Conservation (phyloP, 2,888 invertebrate species). For the Meloe dianella region DNA sequence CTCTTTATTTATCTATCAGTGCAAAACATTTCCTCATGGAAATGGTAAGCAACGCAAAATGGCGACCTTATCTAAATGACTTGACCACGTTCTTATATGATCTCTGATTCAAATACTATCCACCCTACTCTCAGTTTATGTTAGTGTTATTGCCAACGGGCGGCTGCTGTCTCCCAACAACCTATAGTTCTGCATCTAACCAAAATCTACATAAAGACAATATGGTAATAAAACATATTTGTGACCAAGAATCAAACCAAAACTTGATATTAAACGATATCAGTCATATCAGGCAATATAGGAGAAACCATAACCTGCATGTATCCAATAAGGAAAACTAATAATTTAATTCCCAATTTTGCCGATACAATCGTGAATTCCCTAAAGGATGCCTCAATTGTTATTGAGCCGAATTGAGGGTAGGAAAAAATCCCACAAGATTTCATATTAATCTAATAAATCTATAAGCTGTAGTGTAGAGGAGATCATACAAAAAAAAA, state of each 20-base stretch:
- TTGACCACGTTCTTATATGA: slow-evolving; percentile 56
- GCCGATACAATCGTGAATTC: slow-evolving; percentile 7
- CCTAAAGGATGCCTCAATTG: slow-evolving; percentile 1
- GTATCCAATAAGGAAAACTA: neutral
- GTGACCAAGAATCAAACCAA: slow-evolving; percentile 45
- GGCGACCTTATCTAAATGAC: slow-evolving; percentile 54
- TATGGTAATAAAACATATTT: slow-evolving; percentile 49
- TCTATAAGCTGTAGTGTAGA: neutral
- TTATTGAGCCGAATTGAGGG: neutral
- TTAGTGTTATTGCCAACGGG: slow-evolving; percentile 57
- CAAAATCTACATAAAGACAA: slow-evolving; percentile 41
- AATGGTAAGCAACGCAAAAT: slow-evolving; percentile 53
- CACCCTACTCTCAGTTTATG: slow-evolving; percentile 54
- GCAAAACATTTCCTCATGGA: slow-evolving; percentile 47
- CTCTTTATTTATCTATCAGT: slow-evolving; percentile 58
- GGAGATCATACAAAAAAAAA: neutral
- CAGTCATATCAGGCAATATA: neutral
- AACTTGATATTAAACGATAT: slow-evolving; percentile 33
- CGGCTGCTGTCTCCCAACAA: slow-evolving; percentile 57
- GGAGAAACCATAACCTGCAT: neutral
- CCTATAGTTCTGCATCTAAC: slow-evolving; percentile 39
- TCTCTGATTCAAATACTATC: slow-evolving; percentile 49
- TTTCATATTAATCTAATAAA: slow-evolving; percentile 1
- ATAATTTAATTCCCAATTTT: neutral
- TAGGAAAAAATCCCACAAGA: neutral